Evolutionary conservation across 2,113 vertebrate species (phyloP).

Genomic region (Pontoporia blainvillei): DNA sequence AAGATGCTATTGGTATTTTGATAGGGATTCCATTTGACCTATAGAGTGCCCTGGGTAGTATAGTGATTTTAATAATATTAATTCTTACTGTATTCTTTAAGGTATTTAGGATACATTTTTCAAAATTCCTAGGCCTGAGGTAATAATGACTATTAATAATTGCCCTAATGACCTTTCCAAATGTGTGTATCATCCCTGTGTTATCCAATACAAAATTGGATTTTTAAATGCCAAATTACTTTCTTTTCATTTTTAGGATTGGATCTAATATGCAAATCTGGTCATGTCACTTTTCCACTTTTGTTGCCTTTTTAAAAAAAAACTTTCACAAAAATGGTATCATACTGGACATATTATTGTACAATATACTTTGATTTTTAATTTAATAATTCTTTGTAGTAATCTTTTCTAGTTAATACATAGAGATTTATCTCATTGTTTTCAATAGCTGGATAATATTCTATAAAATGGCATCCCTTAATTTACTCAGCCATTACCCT

Average conservation of each 20-base stretch:
- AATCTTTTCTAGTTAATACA: not conserved
- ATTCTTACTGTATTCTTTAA: not conserved
- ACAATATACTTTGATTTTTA: not conserved
- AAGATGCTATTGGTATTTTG: too few species aligned
- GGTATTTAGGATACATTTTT: not conserved
- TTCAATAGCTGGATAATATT: not conserved
- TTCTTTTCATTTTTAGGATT: not conserved
- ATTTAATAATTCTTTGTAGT: not conserved
- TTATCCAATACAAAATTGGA: slow-evolving; percentile 14
- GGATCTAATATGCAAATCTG: not conserved
- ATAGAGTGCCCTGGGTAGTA: too few species aligned
- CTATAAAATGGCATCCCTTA: not conserved
- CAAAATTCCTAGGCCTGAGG: not conserved
- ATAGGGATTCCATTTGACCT: too few species aligned
- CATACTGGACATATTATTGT: not conserved
- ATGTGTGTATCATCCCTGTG: not conserved
- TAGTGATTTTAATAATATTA: too few species aligned
- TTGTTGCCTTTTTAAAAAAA: not conserved
- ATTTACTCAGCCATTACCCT: not conserved
- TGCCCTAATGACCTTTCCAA: not conserved
- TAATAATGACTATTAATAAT: not conserved
- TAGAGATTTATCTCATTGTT: not conserved
- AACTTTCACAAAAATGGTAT: slow-evolving; percentile 2
- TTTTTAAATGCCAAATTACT: not conserved
- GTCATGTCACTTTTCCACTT: not conserved